phyloP scores from a whole-genome alignment of 2,888 invertebrate species.

The Portevinia maculata region DNA sequence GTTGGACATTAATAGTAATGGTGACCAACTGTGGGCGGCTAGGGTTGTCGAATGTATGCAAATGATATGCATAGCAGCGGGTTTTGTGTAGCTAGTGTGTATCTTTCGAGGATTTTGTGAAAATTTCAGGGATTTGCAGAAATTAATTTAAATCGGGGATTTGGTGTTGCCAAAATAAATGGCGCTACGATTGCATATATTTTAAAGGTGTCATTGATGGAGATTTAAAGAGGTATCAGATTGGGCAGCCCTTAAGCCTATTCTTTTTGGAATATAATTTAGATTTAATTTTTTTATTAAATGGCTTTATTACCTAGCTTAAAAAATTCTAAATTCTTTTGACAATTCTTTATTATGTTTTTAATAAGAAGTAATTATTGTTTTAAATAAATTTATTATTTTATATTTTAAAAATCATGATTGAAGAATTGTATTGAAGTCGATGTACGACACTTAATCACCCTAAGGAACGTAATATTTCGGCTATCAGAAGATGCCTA shows the following conservation, averaged over 20 bases:
- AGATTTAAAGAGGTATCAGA: conserved; percentile 28
- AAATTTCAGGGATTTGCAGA: conserved; percentile 69
- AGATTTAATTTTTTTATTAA: too few species aligned
- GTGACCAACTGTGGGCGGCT: conserved; percentile 5
- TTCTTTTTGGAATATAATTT: conserved; percentile 1
- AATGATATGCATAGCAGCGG: conserved; percentile 56
- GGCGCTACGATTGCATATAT: conserved; percentile 59
- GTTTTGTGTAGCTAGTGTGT: conserved; percentile 12
- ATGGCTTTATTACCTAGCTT: too few species aligned
- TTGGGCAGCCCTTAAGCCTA: conserved; percentile 11
- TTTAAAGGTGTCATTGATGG: conserved; percentile 38
- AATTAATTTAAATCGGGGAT: conserved; percentile 72
- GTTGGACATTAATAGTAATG: conserved; percentile 55
- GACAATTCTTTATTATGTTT: too few species aligned
- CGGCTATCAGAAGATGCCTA: too few species aligned
- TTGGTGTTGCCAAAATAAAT: conserved; percentile 58
- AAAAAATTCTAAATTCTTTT: too few species aligned
- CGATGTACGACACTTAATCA: too few species aligned
- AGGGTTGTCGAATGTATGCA: conserved; percentile 42
- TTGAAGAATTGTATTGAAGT: too few species aligned
- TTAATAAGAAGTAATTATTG: too few species aligned
- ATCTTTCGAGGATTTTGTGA: conserved; percentile 55
- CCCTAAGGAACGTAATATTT: too few species aligned
- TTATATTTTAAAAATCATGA: too few species aligned
- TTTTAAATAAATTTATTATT: too few species aligned